Evolutionary conservation across 2,113 vertebrate species (phyloP).

Genomic region (Kobus ellipsiprymnus): DNA sequence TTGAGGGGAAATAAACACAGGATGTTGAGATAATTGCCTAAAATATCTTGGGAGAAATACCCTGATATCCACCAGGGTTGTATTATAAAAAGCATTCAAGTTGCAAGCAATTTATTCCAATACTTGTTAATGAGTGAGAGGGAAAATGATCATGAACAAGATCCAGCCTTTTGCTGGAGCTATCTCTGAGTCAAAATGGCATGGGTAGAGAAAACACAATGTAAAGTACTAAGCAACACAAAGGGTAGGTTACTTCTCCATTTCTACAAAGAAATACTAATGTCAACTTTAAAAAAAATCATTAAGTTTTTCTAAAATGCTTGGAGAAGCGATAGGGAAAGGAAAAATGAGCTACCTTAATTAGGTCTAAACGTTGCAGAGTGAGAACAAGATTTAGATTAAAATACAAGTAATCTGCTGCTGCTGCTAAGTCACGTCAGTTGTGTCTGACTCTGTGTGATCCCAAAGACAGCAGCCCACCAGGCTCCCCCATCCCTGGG

Average conservation of each 20-base stretch:
- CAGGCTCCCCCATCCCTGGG: no score
- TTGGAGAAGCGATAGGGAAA: not conserved
- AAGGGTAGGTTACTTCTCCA: not conserved
- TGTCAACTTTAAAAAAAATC: not conserved
- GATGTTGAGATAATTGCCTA: not conserved
- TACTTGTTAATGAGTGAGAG: not conserved
- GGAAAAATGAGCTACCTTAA: not conserved
- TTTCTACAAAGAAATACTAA: not conserved
- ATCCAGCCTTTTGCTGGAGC: not conserved
- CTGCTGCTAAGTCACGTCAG: no score
- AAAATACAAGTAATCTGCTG: not conserved
- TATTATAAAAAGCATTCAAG: not conserved
- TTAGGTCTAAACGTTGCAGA: not conserved
- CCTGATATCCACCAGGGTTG: not conserved
- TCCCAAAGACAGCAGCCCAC: no score
- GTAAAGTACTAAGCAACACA: not conserved
- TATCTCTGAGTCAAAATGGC: not conserved
- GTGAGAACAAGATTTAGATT: not conserved
- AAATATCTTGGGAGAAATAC: not conserved
- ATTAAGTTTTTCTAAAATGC: not conserved
- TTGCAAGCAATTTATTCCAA: not conserved
- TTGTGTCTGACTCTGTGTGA: accelerated
- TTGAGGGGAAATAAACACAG: not conserved
- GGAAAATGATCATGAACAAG: not conserved
- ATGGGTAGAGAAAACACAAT: not conserved